Conservation (phyloP, 2,113 vertebrate species). For the Ptyas mucosa region DNA sequence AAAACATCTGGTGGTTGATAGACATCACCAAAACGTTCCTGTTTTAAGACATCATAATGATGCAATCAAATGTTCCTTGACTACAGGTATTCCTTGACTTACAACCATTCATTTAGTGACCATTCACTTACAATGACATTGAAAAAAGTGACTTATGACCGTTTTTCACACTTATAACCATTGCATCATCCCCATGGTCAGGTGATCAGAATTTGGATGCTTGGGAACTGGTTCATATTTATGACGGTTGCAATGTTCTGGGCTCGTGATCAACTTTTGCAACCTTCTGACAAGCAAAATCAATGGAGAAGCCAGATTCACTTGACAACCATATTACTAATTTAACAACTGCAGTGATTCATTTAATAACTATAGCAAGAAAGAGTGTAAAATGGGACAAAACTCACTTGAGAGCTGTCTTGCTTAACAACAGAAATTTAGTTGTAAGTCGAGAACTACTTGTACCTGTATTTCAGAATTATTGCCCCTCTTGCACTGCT, state of each 20-base stretch:
- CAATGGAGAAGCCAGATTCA: not conserved
- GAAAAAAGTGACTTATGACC: not conserved
- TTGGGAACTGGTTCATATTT: not conserved
- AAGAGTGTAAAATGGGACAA: not conserved
- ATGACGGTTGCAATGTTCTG: not conserved
- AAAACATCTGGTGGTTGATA: not conserved
- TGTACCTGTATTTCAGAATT: not conserved
- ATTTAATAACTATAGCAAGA: not conserved
- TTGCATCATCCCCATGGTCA: not conserved
- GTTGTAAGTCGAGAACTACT: not conserved
- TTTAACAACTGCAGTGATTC: not conserved
- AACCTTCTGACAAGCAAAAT: not conserved
- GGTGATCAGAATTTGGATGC: not conserved
- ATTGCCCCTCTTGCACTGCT: not conserved
- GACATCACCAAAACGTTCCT: not conserved
- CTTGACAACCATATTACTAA: not conserved
- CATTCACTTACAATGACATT: not conserved
- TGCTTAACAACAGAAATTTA: not conserved
- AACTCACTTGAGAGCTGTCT: not conserved
- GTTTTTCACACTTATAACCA: not conserved
- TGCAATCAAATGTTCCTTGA: not conserved
- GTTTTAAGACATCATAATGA: not conserved
- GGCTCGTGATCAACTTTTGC: no score
- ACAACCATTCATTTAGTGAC: not conserved
- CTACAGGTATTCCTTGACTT: not conserved